phyloP scores from a whole-genome alignment of 2,113 vertebrate species.

The Grus americana region DNA sequence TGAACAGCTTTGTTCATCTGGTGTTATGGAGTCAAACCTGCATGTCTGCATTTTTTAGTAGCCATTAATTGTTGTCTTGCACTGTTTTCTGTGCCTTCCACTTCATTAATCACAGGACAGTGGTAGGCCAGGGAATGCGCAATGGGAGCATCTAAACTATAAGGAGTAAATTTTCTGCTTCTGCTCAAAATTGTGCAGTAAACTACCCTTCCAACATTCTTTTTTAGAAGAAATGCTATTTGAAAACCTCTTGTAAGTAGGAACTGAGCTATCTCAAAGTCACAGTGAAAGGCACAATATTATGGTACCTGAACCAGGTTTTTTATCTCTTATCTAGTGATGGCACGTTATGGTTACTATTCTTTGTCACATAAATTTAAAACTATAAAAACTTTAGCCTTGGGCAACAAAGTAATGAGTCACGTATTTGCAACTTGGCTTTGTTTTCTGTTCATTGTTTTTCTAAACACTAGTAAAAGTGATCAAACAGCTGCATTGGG shows the following conservation, averaged over 20 bases:
- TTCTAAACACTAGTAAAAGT: neutral
- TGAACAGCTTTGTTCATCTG: neutral
- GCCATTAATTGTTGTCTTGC: neutral
- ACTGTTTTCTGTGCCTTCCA: neutral
- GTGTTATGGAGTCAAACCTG: neutral
- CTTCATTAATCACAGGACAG: conserved; percentile 24
- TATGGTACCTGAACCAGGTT: neutral
- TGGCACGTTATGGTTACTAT: too few species aligned
- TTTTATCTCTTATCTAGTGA: neutral
- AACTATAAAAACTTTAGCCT: neutral
- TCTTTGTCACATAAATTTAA: neutral
- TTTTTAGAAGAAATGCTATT: neutral
- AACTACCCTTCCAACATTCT: neutral
- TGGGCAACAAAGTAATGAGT: neutral
- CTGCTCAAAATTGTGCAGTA: neutral
- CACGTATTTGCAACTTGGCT: neutral
- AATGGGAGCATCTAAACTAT: neutral
- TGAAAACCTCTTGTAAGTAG: neutral
- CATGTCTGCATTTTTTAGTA: conserved; percentile 12
- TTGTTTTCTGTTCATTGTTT: neutral
- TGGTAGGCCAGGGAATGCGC: neutral
- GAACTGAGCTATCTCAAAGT: neutral
- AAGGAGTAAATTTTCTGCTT: neutral
- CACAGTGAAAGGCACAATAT: neutral
- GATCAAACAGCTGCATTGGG: neutral